phyloP scores from a whole-genome alignment of 1,140 invertebrate species.

The Meloidogyne floridensis region DNA sequence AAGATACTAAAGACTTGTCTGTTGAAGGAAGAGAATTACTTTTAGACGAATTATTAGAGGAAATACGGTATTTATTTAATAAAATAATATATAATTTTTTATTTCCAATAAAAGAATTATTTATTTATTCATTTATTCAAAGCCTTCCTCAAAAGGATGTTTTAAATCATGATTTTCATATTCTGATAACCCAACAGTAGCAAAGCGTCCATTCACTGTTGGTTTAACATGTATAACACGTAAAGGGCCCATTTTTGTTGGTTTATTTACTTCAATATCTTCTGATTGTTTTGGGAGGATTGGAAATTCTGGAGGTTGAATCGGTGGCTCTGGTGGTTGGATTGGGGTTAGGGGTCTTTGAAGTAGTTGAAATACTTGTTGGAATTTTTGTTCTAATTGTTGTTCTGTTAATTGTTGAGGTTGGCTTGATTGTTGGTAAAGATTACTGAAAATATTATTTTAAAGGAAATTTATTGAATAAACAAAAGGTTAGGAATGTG shows the following conservation, averaged over 20 bases:
- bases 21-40: too few relatives aligned
- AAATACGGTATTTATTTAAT: too few relatives aligned
- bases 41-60: too few relatives aligned
- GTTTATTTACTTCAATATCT: background rate
- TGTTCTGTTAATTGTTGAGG: constrained; percentile 18
- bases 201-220: background rate
- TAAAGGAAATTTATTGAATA: background rate
- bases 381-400: constrained; percentile 27
- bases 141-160: constrained; percentile 25
- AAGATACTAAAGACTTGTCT: too few relatives aligned
- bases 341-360: constrained; percentile 19
- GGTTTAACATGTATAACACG: constrained; percentile 25
- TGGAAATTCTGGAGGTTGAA: constrained; percentile 30
- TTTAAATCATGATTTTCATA: constrained; percentile 13
- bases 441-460: background rate
- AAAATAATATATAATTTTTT: too few relatives aligned
- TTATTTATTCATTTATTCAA: too few relatives aligned
- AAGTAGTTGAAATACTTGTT: constrained; percentile 11
- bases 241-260: constrained; percentile 11
- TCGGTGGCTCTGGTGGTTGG: constrained; percentile 19
- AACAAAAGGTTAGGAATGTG: too few relatives aligned
- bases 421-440: background rate
- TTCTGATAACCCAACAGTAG: background rate
- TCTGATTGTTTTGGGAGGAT: background rate
- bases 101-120: too few relatives aligned